Evolutionary conservation across 1,140 invertebrate species (phyloP).

Genomic region (Drosophila yakuba): DNA sequence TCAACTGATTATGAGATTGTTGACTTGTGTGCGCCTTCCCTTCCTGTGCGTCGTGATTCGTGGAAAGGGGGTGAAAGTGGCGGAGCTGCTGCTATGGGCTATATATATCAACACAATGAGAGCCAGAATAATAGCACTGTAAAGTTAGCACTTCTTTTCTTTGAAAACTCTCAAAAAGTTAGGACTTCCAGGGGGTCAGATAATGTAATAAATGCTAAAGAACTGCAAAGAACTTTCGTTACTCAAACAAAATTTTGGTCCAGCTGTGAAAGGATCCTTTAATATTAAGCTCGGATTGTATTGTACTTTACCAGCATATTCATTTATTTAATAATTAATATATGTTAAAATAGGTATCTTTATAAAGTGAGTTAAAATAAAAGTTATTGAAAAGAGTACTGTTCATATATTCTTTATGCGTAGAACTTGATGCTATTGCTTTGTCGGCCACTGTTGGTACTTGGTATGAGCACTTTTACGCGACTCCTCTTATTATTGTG

Average conservation of each 20-base stretch:
- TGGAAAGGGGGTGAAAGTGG: slow-evolving; percentile 16
- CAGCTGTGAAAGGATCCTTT: too few relatives aligned
- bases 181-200: background rate
- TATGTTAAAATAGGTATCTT: too few relatives aligned
- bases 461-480: slow-evolving; percentile 41
- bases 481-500: slow-evolving; percentile 60
- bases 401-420: too few relatives aligned
- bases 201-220: background rate
- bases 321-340: too few relatives aligned
- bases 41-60: slow-evolving; percentile 4
- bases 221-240: background rate
- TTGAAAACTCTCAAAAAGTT: slow-evolving; percentile 9
- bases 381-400: too few relatives aligned
- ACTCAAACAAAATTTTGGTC: too few relatives aligned
- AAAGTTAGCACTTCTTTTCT: slow-evolving; percentile 1
- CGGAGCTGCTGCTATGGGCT: slow-evolving; percentile 27
- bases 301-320: too few relatives aligned
- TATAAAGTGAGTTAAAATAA: too few relatives aligned
- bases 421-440: background rate
- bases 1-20: slow-evolving; percentile 82
- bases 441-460: slow-evolving; percentile 16
- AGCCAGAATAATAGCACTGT: slow-evolving; percentile 1
- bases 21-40: slow-evolving; percentile 62
- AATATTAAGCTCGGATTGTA: too few relatives aligned
- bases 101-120: slow-evolving; percentile 27